phyloP scores from a whole-genome alignment of 2,113 vertebrate species.

The Pithys albifrons region DNA sequence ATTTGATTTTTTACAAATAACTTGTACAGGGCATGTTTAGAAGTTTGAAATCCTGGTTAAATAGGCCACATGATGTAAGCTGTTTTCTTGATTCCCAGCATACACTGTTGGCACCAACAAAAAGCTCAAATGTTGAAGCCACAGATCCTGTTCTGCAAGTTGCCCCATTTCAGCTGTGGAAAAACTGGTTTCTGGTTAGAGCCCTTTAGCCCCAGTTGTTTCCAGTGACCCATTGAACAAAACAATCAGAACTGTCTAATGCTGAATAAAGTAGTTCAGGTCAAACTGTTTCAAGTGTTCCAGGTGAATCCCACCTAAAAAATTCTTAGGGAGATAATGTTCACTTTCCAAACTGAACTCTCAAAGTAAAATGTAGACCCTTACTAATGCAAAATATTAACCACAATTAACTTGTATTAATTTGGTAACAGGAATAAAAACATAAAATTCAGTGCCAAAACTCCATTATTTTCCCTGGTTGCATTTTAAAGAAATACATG shows the following conservation, averaged over 20 bases:
- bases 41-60: not conserved
- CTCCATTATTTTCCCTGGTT: not conserved
- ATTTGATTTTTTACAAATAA: not conserved
- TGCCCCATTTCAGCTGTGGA: not conserved
- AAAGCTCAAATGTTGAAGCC: not conserved
- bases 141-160: not conserved
- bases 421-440: not conserved
- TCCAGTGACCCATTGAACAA: not conserved
- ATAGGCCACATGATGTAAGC: not conserved
- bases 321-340: not conserved
- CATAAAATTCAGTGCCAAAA: not conserved
- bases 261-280: not conserved
- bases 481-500: not conserved
- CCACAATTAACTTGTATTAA: not conserved
- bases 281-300: not conserved
- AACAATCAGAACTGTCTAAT: not conserved
- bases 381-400: not conserved
- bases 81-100: not conserved
- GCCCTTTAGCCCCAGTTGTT: not conserved
- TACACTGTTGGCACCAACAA: not conserved
- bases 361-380: not conserved
- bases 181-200: not conserved
- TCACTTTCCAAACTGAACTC: not conserved
- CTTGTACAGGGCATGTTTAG: not conserved
- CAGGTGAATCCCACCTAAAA: not conserved